Conservation (phyloP, 1,140 invertebrate species). For the Contarinia nasturtii region DNA sequence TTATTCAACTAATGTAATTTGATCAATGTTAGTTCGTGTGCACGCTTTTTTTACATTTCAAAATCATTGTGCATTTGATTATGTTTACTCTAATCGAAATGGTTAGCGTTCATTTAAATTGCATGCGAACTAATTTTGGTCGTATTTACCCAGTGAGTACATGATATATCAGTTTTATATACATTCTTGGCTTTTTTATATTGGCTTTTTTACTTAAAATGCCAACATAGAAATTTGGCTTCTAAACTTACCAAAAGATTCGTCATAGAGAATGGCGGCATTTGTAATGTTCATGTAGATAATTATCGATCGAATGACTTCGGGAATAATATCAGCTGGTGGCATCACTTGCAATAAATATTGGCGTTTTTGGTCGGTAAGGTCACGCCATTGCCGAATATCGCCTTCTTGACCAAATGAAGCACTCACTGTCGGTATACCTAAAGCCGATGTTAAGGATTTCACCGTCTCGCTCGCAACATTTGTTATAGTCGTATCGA, state of each 20-base stretch:
- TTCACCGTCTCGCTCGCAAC: constrained; percentile 63
- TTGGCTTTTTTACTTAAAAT: too few species aligned
- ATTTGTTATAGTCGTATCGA: constrained; percentile 60
- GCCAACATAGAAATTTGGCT: too few species aligned
- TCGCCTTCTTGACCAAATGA: constrained; percentile 70
- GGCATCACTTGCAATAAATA: constrained; percentile 53
- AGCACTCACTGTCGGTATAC: constrained; percentile 60
- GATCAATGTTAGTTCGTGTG: too few species aligned
- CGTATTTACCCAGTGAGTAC: too few species aligned
- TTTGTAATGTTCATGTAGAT: constrained; percentile 68
- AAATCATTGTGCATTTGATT: too few species aligned
- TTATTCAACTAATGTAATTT: too few species aligned
- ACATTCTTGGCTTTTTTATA: too few species aligned
- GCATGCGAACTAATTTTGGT: too few species aligned
- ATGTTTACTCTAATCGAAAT: too few species aligned
- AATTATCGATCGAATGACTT: constrained; percentile 61
- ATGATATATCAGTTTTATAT: too few species aligned
- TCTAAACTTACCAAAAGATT: constrained; percentile 56
- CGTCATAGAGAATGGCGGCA: constrained; percentile 76
- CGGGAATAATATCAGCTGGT: constrained; percentile 62
- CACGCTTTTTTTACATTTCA: too few species aligned
- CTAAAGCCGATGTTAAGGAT: constrained; percentile 55
- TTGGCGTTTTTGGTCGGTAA: constrained; percentile 42
- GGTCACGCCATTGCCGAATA: constrained; percentile 54
- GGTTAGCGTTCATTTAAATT: too few species aligned